Evolutionary conservation across 1,140 invertebrate genomes (phyloP), one percentile per base, ranked within the genome.

Genomic region (Philotrypesis tridentata): DNA sequence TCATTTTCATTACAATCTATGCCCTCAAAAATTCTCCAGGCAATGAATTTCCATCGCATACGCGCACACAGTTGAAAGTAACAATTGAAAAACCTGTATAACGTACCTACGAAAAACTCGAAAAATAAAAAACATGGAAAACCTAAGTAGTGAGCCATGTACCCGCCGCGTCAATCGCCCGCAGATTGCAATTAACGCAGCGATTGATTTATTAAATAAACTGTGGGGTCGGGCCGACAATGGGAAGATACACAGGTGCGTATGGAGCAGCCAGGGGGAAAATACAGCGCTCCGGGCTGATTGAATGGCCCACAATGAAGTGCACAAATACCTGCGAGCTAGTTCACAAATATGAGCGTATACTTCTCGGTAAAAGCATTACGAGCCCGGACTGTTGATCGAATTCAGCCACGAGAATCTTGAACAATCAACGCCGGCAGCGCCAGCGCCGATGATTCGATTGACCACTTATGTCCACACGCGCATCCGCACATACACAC

Each of bases 401-500:
- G 48, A 14, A n/a, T 7, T 0, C 48, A 17, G 4, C 21, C 48
- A 55, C 21, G 48, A 8, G 21, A 55, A 55, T 55, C 48, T 7
- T 17, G 48, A 55, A 21, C 75, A 78, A 78, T 78, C 63, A 48
- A 40, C 21, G 67, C 31, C 27, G 21, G 31, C 67, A 17, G 14
- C 29, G 60, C n/a, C 37, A 48, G 25, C 25, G 8, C 21, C 37
- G 14, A 55, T 55, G 48, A 55, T 55, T 55, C 21, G 48, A 55
- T 55, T 55, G 17, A 55, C 48, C 48, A 55, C 48, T 55, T 55
- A 55, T 55, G n/a, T n/a, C 21, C 21, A 43, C 40, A 43, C 33
- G 8, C 33, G 33, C 3, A 37, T 8, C 8, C 12, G 17, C 40
- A 17, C 40, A 43, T 43, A 43, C 12, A 43, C 40, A 43, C 40